phyloP scores from a whole-genome alignment of 2,888 invertebrate genomes.

The Epistrophe grossulariae region DNA sequence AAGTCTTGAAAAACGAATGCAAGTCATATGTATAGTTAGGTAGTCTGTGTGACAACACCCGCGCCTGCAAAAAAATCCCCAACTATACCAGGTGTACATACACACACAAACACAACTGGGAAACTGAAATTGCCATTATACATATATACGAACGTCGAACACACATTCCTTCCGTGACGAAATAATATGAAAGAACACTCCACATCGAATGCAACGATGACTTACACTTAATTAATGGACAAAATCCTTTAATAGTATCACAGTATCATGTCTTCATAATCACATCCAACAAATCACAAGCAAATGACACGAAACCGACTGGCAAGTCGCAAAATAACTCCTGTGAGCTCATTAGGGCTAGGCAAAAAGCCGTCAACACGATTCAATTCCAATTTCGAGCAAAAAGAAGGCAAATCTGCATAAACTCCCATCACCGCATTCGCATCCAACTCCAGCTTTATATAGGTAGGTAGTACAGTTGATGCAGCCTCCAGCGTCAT shows the following conservation, averaged over 20 bases:
- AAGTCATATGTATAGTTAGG: neutral
- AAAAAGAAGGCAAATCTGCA: conserved; percentile 69
- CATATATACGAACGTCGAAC: too few relatives aligned
- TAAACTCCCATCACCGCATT: conserved; percentile 67
- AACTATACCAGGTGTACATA: neutral
- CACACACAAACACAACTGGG: neutral
- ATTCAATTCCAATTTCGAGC: conserved; percentile 73
- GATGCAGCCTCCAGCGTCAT: conserved; percentile 53
- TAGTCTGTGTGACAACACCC: conserved; percentile 12
- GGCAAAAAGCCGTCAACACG: conserved; percentile 76
- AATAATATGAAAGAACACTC: conserved; percentile 67
- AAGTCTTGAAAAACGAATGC: conserved; percentile 1
- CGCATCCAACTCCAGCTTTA: conserved; percentile 15
- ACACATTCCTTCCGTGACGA: conserved; percentile 69
- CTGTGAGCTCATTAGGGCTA: conserved; percentile 74
- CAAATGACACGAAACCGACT: conserved; percentile 75
- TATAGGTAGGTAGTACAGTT: too few relatives aligned
- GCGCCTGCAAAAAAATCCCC: neutral
- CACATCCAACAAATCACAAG: conserved; percentile 75
- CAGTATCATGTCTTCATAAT: conserved; percentile 75
- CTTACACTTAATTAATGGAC: conserved; percentile 75
- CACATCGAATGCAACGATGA: conserved; percentile 52
- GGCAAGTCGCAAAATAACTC: conserved; percentile 63
- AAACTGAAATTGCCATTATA: conserved; percentile 20
- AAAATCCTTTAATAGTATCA: conserved; percentile 75